Evolutionary conservation across 1,140 invertebrate species (phyloP).

Genomic region (Palaemon carinicauda): DNA sequence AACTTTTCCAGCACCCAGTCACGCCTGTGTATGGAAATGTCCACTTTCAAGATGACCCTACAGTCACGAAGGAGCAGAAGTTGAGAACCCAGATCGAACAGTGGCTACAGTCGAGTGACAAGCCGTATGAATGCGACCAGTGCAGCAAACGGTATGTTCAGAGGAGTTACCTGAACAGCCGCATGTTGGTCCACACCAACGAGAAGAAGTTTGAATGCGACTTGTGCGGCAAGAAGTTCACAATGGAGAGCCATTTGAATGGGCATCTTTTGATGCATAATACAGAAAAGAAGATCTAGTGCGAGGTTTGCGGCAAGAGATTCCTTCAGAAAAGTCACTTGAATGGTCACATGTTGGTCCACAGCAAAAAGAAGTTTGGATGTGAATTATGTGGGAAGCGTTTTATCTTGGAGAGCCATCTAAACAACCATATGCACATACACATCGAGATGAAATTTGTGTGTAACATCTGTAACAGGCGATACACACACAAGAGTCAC

Average conservation of each 20-base stretch:
- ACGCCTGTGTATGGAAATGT: conserved; percentile 6
- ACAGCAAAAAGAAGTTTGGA: conserved; percentile 62
- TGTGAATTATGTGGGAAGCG: conserved; percentile 83
- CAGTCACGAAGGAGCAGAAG: conserved; percentile 8
- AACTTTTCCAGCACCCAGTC: not conserved
- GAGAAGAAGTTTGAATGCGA: conserved; percentile 90
- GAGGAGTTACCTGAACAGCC: conserved; percentile 83
- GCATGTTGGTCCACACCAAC: conserved; percentile 87
- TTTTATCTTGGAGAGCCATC: conserved; percentile 83
- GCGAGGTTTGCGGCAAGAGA: conserved; percentile 64
- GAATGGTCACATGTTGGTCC: conserved; percentile 52
- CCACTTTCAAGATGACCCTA: not conserved
- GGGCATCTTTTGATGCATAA: conserved; percentile 97
- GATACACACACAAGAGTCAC: conserved; percentile 92
- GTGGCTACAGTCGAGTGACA: conserved; percentile 70
- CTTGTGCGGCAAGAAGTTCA: conserved; percentile 86
- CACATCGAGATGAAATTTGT: conserved; percentile 71
- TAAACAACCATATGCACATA: conserved; percentile 71
- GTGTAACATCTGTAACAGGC: conserved; percentile 87
- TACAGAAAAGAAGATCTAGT: conserved; percentile 64
- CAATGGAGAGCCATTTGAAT: conserved; percentile 96
- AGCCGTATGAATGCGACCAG: conserved; percentile 86
- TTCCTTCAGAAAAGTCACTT: conserved; percentile 42
- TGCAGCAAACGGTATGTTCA: conserved; percentile 92
- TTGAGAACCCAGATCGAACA: conserved; percentile 9